A percentile compares a stretch with the other conserved stretches of the same genome.
These are phyloP conservation scores for Rhorus exstirpatorius DNA, from an alignment of 2,888 invertebrate genomes.

Conservation along the genomic window DNA sequence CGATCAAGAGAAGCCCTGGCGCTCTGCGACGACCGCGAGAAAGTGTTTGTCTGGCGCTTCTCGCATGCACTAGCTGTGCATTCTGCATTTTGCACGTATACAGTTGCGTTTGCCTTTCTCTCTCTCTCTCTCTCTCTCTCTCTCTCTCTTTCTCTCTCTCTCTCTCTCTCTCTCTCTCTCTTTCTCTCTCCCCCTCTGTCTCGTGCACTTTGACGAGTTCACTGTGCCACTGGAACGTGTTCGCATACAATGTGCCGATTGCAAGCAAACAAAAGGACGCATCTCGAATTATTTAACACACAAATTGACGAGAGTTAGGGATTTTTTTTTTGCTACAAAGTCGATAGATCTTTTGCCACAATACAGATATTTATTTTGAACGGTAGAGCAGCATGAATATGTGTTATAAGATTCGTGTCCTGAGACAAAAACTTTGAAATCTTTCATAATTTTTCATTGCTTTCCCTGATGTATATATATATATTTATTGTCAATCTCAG, in stretches of 20 bases:
- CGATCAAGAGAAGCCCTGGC: conserved; percentile 5
- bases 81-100: conserved; percentile 5
- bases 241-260: neutral
- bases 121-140: conserved; percentile 5
- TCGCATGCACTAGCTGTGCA: conserved; percentile 18
- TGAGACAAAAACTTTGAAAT: too few species aligned
- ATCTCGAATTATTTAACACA: neutral
- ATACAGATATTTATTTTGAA: too few species aligned
- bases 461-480: too few species aligned
- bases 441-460: too few species aligned
- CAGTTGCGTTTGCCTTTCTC: neutral
- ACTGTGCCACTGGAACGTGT: conserved; percentile 68
- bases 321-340: too few species aligned
- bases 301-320: neutral
- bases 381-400: too few species aligned
- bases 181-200: neutral
- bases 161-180: too few species aligned
- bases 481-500: too few species aligned
- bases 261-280: neutral
- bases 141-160: too few species aligned
- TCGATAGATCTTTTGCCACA: neutral
- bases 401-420: too few species aligned
- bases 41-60: conserved; percentile 50
- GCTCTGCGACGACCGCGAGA: conserved; percentile 15
- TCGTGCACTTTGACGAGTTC: conserved; percentile 43